A percentile compares a stretch with the other conserved stretches of the same genome.
Conservation (phyloP, 2,113 vertebrate genomes). For the Salvelinus fontinalis region DNA sequence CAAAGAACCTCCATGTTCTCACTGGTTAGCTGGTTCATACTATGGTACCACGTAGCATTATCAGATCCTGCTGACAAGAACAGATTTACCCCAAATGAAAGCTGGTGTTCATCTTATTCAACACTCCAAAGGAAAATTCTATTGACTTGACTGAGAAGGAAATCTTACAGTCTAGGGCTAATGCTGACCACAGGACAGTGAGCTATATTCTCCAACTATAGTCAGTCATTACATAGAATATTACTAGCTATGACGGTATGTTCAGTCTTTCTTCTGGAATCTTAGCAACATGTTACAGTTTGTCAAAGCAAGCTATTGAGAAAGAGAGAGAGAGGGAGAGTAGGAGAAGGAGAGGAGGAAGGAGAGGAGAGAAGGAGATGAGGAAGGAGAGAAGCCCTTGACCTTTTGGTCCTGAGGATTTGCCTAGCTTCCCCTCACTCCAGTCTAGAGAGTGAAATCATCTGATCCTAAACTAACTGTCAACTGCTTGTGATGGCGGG, state of each 20-base stretch:
- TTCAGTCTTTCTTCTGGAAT: constrained; percentile 67
- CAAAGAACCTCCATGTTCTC: constrained; percentile 38
- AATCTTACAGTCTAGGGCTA: constrained; percentile 67
- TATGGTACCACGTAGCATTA: constrained; percentile 50
- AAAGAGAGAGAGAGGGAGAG: not conserved
- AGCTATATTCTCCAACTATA: constrained; percentile 66
- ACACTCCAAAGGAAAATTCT: constrained; percentile 54
- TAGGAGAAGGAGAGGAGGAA: constrained; percentile 14
- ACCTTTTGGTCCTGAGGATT: constrained; percentile 99
- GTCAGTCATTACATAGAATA: constrained; percentile 74
- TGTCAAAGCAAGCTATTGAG: constrained; percentile 74
- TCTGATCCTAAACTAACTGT: constrained; percentile 99
- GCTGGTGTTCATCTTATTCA: constrained; percentile 71
- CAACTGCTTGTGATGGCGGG: constrained; percentile 93
- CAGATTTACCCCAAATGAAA: constrained; percentile 64
- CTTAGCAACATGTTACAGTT: constrained; percentile 72
- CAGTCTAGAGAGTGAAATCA: constrained; percentile 98
- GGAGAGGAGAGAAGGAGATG: constrained; percentile 46
- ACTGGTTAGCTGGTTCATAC: constrained; percentile 61
- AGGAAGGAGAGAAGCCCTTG: constrained; percentile 76
- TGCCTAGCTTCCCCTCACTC: constrained; percentile 87
- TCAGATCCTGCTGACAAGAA: constrained; percentile 74
- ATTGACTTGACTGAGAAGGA: constrained; percentile 64
- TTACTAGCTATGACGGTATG: constrained; percentile 75
- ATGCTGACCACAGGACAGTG: constrained; percentile 68